Conservation (phyloP, 2,113 vertebrate genomes). For the Apus apus region DNA sequence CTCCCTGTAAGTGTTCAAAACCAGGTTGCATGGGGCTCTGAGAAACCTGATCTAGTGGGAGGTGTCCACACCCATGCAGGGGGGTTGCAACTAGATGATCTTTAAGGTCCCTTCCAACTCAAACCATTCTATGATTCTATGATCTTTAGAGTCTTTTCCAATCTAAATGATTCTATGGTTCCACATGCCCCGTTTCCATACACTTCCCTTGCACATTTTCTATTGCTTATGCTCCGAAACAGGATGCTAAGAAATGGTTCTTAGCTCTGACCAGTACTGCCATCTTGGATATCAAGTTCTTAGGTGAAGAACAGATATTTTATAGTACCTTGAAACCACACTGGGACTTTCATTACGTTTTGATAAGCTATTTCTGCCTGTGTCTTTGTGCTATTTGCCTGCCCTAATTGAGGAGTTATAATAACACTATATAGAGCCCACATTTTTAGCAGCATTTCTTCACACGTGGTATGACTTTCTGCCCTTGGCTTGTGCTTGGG, state of each 20-base stretch:
- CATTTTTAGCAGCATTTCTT: background rate
- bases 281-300: background rate
- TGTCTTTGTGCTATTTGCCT: background rate
- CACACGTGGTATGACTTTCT: background rate
- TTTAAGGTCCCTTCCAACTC: background rate
- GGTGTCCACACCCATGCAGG: too few relatives aligned
- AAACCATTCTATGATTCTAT: too few relatives aligned
- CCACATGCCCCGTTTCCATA: background rate
- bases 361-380: background rate
- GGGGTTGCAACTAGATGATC: background rate
- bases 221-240: background rate
- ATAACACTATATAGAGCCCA: background rate
- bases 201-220: background rate
- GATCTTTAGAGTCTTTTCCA: background rate
- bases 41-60: too few relatives aligned
- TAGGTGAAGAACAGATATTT: background rate
- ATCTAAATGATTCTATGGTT: background rate
- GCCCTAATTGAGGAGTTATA: background rate
- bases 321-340: background rate
- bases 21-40: too few relatives aligned
- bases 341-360: background rate
- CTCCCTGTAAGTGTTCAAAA: too few relatives aligned
- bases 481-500: background rate
- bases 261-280: background rate
- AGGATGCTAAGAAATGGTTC: background rate